Evolutionary conservation across 2,888 invertebrate genomes (phyloP).

Genomic region (Diachrysia chrysitis): DNA sequence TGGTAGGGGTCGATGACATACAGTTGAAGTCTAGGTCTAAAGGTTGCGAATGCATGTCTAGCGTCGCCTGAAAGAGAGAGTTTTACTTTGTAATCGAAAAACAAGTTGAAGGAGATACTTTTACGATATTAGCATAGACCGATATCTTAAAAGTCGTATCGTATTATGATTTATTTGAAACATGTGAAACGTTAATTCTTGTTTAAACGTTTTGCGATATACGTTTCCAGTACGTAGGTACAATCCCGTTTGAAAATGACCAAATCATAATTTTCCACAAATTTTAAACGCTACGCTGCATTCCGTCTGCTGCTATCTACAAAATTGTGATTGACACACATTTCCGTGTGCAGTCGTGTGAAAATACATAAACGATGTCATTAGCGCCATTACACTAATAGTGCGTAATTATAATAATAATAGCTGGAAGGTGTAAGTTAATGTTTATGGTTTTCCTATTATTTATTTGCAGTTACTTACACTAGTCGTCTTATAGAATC

Average conservation of each 20-base stretch:
- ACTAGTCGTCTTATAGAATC: too few species aligned
- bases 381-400: conserved; percentile 13
- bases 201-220: neutral
- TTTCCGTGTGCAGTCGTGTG: conserved; percentile 48
- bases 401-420: conserved; percentile 1
- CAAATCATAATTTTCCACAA: conserved; percentile 22
- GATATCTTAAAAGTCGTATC: too few species aligned
- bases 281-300: conserved; percentile 34
- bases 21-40: conserved; percentile 86
- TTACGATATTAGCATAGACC: too few species aligned
- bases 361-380: conserved; percentile 33
- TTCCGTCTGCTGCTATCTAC: conserved; percentile 33
- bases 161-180: too few species aligned
- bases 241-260: conserved; percentile 5
- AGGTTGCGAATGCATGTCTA: conserved; percentile 85
- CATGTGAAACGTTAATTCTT: neutral
- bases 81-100: neutral
- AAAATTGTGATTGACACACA: conserved; percentile 33
- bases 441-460: conserved; percentile 4
- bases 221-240: neutral
- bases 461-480: neutral
- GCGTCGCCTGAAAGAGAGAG: conserved; percentile 69
- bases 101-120: neutral
- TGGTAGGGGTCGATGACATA: conserved; percentile 83
- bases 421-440: neutral